phyloP scores from a whole-genome alignment of 2,113 vertebrate genomes.

The Gasterosteus nipponicus region DNA sequence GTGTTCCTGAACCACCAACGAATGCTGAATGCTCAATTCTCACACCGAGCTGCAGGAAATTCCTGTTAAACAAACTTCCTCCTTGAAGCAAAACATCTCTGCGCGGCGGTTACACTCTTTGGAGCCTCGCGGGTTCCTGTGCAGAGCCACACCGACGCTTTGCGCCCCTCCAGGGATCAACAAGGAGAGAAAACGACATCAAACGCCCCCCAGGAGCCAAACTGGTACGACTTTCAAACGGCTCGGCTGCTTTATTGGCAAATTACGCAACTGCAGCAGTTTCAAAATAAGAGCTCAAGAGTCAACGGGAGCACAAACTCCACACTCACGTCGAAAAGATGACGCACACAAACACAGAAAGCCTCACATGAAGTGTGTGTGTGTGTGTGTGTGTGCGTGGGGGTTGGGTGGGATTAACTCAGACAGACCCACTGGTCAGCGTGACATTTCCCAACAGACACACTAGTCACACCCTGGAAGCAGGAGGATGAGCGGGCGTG shows the following conservation, averaged over 20 bases:
- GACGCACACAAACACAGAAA: constrained; percentile 12
- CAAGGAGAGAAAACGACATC: too few relatives aligned
- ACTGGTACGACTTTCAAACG: too few relatives aligned
- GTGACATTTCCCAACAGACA: constrained; percentile 72
- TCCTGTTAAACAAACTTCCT: neutral
- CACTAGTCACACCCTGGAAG: constrained; percentile 57
- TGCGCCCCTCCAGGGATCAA: too few relatives aligned
- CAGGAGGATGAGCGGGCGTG: constrained; percentile 28
- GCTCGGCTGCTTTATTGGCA: too few relatives aligned
- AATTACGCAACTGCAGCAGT: too few relatives aligned
- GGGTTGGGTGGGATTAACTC: constrained; percentile 60
- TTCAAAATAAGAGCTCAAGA: too few relatives aligned
- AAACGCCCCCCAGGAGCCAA: too few relatives aligned
- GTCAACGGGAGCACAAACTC: neutral
- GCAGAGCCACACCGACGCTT: too few relatives aligned
- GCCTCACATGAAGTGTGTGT: constrained; percentile 10
- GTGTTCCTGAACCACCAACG: neutral
- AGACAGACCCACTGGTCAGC: constrained; percentile 55
- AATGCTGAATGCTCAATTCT: neutral
- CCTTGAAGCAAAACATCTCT: neutral
- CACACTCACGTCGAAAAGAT: constrained; percentile 4
- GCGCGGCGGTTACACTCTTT: neutral
- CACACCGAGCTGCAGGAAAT: neutral
- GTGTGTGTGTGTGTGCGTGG: constrained; percentile 31
- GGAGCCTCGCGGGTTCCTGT: too few relatives aligned